These are phyloP conservation scores for Callocephalon fimbriatum DNA, from an alignment of 2,113 vertebrate species.

Conservation along the genomic window DNA sequence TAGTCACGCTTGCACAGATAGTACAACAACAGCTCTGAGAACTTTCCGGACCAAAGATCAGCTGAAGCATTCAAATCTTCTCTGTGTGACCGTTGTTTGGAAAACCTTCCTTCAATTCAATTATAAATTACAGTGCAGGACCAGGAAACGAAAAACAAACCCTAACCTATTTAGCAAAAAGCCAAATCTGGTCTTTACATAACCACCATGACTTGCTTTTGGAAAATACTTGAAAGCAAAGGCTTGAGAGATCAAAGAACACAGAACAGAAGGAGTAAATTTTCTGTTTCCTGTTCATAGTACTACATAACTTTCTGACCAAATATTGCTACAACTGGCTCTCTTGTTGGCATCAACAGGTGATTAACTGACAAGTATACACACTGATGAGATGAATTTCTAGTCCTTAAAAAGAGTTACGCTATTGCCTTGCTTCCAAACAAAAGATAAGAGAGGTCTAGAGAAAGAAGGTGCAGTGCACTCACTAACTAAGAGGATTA, in stretches of 20 bases:
- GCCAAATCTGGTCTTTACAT: constrained; percentile 16
- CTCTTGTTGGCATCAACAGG: not conserved
- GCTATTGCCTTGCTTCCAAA: not conserved
- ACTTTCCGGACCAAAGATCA: constrained; percentile 15
- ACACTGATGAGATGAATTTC: not conserved
- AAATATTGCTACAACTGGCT: not conserved
- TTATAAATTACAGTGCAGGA: constrained; percentile 16
- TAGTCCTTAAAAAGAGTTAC: not conserved
- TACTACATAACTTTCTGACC: not conserved
- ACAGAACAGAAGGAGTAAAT: not conserved
- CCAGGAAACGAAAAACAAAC: not conserved
- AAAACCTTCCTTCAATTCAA: constrained; percentile 20
- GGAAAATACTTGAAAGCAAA: constrained; percentile 55
- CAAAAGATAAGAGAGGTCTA: not conserved
- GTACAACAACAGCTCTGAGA: not conserved
- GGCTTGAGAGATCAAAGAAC: not conserved
- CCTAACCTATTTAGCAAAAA: constrained; percentile 15
- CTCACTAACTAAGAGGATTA: constrained; percentile 60
- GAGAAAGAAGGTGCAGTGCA: not conserved
- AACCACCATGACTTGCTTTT: constrained; percentile 38
- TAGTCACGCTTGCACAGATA: not conserved
- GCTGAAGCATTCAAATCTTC: constrained; percentile 44
- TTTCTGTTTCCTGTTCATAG: not conserved
- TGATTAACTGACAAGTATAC: not conserved
- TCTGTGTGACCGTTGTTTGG: constrained; percentile 27